Conservation (phyloP, 2,797 vertebrate genomes). For the Pelochelys cantorii region DNA sequence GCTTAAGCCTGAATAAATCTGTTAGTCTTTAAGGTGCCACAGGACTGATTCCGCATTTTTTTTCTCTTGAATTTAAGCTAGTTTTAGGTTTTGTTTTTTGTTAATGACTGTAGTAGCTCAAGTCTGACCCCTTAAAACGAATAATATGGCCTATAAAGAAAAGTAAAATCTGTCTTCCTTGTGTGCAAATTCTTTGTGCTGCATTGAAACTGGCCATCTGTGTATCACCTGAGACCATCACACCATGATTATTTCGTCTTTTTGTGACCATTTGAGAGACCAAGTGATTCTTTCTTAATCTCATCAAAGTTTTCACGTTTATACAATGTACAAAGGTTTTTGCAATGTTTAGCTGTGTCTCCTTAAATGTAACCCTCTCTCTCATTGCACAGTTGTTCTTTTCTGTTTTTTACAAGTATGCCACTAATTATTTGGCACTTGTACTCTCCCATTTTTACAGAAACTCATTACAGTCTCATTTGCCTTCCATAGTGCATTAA, state of each 20-base stretch:
- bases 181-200: not conserved
- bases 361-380: not conserved
- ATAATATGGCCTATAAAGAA: not conserved
- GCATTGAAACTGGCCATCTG: not conserved
- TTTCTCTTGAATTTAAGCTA: not conserved
- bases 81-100: not conserved
- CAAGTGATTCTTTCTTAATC: slow-evolving; percentile 6
- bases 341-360: not conserved
- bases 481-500: not conserved
- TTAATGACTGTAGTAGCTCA: not conserved
- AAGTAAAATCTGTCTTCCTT: slow-evolving; percentile 9
- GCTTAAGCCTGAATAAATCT: too few relatives aligned
- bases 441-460: not conserved
- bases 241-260: not conserved
- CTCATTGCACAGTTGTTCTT: not conserved
- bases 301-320: not conserved
- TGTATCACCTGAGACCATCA: not conserved
- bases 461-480: not conserved
- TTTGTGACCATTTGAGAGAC: not conserved
- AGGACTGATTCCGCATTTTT: not conserved
- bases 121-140: not conserved
- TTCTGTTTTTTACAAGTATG: not conserved
- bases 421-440: slow-evolving; percentile 5
- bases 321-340: not conserved
- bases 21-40: not conserved